Base-by-base conservation (phyloP, 2,113 vertebrate species). In the Leucopsar rothschildi region DNA sequence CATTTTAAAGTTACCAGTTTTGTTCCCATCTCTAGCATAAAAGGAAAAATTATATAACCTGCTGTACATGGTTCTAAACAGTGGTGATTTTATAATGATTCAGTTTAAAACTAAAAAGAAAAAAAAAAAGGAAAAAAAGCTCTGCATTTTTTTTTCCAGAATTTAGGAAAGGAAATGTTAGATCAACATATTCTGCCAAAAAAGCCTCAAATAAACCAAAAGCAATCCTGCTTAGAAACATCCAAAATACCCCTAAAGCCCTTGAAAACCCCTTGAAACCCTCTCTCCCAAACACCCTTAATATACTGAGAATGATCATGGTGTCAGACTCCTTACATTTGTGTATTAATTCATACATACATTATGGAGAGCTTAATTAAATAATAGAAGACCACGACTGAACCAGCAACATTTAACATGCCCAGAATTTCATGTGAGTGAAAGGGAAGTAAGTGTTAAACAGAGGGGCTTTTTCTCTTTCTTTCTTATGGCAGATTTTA, bases 281-380 rank as follows among this genome's bases (percentile, higher is more conserved):
- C 73, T 92, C 63, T 76, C 78, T 55, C 82, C 90, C 47, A 69
- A 94, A 70, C 57, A 93, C 83, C 63, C 89, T 93, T 71, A 92
- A 92, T 39, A 81, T 35, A 68, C 82, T 61, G 87, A 79, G 59
- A 79, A 78, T 70, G 55, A 96, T 90, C 70, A n/a, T 16, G 37
- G 39, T 56, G 22, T 59, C 78, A 90, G 47, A 47, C 73, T 84
- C 75, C 79, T 93, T 70, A 64, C 71, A 92, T 33, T 92, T 91
- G 96, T 96, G 68, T 90, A 95, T 87, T 92, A 97, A 89, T 95
- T 93, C 90, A 92, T 77, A 95, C 87, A 82, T 76, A 94, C 61
- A 89, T 91, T 88, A 93, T 84, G 56, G 73, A 80, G 64, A 70
- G 87, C 84, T 92, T 93, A 95, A 95, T 97, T 94, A 94, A 97